These are phyloP conservation scores for Exocentrus adspersus DNA, from an alignment of 2,888 invertebrate species.

Conservation along the genomic window DNA sequence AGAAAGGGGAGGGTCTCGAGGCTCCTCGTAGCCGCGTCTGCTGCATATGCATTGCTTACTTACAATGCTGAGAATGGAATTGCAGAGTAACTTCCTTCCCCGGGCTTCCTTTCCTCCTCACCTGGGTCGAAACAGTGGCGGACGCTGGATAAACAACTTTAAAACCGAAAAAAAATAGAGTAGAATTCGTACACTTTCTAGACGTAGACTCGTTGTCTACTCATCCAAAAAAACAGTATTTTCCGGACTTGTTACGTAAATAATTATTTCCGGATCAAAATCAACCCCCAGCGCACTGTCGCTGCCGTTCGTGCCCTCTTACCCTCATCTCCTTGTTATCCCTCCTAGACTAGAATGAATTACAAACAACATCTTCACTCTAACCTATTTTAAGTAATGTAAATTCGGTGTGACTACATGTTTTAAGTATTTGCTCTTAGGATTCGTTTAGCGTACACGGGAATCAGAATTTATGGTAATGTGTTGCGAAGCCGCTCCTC, in stretches of 20 bases:
- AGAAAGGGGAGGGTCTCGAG: slow-evolving; percentile 48
- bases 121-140: neutral
- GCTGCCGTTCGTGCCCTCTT: slow-evolving; percentile 1
- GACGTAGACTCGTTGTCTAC: no score
- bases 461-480: slow-evolving; percentile 34
- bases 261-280: neutral
- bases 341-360: slow-evolving; percentile 34
- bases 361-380: slow-evolving; percentile 42
- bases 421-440: slow-evolving; percentile 40
- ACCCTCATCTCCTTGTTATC: slow-evolving; percentile 6
- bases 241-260: no score
- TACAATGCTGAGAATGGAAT: slow-evolving; percentile 47
- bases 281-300: neutral
- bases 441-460: slow-evolving; percentile 27
- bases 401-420: slow-evolving; percentile 43
- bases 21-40: slow-evolving; percentile 44
- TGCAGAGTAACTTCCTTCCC: slow-evolving; percentile 35
- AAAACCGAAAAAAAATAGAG: no score
- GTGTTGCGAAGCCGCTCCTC: slow-evolving; percentile 14
- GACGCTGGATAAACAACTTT: neutral
- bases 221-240: no score
- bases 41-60: slow-evolving; percentile 54
- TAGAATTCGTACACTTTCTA: no score
- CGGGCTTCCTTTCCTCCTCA: neutral
- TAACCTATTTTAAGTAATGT: slow-evolving; percentile 42